Percentiles rank a stretch among this genome's conserved stretches.
These are phyloP conservation scores for Drosophila phalerata DNA, from an alignment of 2,888 invertebrate species.

Conservation along the genomic window DNA sequence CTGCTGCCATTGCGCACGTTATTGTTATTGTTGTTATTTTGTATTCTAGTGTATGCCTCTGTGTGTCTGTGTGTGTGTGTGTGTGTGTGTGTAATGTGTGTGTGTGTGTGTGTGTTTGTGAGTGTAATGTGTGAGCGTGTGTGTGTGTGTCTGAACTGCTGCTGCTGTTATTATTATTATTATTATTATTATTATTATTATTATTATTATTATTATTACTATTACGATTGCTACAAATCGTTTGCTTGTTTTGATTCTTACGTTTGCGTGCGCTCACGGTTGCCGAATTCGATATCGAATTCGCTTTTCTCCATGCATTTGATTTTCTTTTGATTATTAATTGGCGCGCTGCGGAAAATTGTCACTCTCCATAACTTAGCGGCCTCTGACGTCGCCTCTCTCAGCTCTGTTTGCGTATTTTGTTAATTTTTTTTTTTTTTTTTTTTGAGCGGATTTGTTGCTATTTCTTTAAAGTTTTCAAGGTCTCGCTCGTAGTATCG, in stretches of 20 bases:
- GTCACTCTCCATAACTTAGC: conserved; percentile 77
- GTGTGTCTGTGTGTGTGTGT: not conserved
- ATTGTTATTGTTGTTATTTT: conserved; percentile 15
- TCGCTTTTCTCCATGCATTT: conserved; percentile 40
- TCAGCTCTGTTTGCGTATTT: conserved; percentile 57
- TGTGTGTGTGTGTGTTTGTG: not conserved
- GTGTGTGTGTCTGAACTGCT: conserved; percentile 19
- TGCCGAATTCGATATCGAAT: conserved; percentile 43
- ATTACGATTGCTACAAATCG: conserved; percentile 32
- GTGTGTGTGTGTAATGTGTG: conserved; percentile 5
- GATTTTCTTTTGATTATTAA: conserved; percentile 44
- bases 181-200: conserved; percentile 35
- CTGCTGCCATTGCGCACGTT: conserved; percentile 58
- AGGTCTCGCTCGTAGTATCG: conserved; percentile 67
- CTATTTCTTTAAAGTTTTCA: conserved; percentile 75
- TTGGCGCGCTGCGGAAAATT: conserved; percentile 68
- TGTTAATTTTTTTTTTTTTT: conserved; percentile 53
- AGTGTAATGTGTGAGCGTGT: conserved; percentile 4
- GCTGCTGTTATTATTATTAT: conserved; percentile 31
- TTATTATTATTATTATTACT: conserved; percentile 32
- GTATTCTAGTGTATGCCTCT: conserved; percentile 6
- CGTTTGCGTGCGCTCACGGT: conserved; percentile 39
- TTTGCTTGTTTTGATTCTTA: conserved; percentile 57
- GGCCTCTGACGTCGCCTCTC: conserved; percentile 21
- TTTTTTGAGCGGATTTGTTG: conserved; percentile 55